phyloP scores from a whole-genome alignment of 1,140 invertebrate genomes.

The Latrodectus geometricus region DNA sequence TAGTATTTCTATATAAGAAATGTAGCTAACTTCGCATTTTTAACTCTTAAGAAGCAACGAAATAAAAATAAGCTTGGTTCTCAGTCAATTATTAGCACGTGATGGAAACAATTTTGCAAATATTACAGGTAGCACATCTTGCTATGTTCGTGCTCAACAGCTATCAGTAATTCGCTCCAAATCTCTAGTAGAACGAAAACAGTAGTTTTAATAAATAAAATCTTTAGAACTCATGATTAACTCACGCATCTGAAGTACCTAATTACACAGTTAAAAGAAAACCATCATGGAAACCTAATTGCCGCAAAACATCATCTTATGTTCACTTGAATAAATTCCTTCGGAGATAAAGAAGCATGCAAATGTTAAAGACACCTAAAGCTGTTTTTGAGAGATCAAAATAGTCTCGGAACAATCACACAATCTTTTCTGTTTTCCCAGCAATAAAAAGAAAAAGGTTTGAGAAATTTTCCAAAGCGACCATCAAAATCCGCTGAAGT shows the following conservation, averaged over 20 bases:
- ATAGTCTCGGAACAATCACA: not conserved
- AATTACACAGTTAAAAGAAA: conserved; percentile 54
- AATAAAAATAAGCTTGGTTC: too few relatives aligned
- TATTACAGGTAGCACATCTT: too few relatives aligned
- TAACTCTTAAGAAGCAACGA: too few relatives aligned
- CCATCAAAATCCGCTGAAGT: conserved; percentile 10
- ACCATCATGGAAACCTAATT: not conserved
- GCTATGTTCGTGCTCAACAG: conserved; percentile 33
- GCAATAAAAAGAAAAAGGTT: not conserved
- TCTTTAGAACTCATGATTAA: conserved; percentile 52
- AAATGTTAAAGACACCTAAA: conserved; percentile 23
- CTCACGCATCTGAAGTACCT: conserved; percentile 35
- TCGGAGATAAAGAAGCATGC: conserved; percentile 11
- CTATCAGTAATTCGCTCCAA: conserved; percentile 36
- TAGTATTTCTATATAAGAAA: too few relatives aligned
- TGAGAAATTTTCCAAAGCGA: conserved; percentile 15
- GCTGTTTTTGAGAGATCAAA: conserved; percentile 38
- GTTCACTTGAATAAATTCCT: conserved; percentile 31
- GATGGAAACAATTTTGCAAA: too few relatives aligned
- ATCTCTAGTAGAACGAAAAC: conserved; percentile 32
- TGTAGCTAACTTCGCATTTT: too few relatives aligned
- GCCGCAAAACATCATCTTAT: conserved; percentile 13
- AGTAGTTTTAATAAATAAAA: conserved; percentile 52
- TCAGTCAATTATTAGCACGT: too few relatives aligned
- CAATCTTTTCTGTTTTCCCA: conserved; percentile 13